Conservation (phyloP, 2,797 vertebrate species). For the Anguilla marmorata region DNA sequence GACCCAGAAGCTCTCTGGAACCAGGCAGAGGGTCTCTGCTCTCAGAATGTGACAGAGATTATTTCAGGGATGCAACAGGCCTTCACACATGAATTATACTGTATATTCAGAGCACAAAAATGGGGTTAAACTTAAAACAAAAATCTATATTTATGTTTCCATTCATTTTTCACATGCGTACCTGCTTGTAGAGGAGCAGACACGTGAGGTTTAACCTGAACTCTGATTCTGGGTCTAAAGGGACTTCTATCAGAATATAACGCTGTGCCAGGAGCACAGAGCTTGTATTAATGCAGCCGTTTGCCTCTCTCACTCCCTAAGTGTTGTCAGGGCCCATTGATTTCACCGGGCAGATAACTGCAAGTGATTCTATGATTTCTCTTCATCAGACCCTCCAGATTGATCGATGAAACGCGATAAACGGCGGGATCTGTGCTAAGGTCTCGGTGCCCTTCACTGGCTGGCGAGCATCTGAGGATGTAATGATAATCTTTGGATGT, state of each 20-base stretch:
- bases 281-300: not conserved
- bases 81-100: not conserved
- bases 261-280: not conserved
- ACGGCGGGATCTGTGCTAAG: not conserved
- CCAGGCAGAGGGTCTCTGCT: no score
- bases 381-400: not conserved
- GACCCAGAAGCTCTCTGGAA: no score
- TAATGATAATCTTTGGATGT: slow-evolving; percentile 7
- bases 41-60: not conserved
- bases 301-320: not conserved
- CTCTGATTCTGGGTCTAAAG: not conserved
- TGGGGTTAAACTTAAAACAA: not conserved
- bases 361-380: not conserved
- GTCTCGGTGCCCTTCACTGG: not conserved
- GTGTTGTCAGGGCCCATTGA: not conserved
- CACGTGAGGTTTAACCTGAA: not conserved
- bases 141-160: not conserved
- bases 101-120: not conserved
- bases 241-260: not conserved
- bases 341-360: not conserved
- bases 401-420: not conserved
- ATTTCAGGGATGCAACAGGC: not conserved
- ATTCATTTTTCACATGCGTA: not conserved
- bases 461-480: not conserved
- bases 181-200: not conserved